Percentiles rank a stretch among this genome's conserved stretches.
Conservation (phyloP, 2,113 vertebrate genomes). For the Gila orcuttii region DNA sequence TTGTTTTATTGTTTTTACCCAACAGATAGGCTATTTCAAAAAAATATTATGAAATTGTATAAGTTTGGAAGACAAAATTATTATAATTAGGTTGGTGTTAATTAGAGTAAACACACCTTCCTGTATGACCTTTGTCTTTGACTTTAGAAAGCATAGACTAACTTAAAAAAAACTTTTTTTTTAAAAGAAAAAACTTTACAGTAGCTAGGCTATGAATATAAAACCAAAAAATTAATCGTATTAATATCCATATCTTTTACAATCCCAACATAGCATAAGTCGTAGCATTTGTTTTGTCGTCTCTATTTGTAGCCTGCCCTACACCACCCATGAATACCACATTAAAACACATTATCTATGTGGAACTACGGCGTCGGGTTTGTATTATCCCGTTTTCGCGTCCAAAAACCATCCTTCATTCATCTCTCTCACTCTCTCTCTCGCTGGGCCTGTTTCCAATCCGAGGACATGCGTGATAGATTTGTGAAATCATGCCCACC, state of each 20-base stretch:
- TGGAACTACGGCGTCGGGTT: constrained; percentile 35
- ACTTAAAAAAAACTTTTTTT: too few species aligned
- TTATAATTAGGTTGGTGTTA: too few species aligned
- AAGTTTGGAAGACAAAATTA: too few species aligned
- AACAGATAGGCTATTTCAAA: not conserved
- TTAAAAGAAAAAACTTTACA: too few species aligned
- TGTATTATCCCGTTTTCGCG: constrained; percentile 56
- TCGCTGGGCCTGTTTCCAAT: constrained; percentile 75
- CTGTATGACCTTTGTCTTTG: not conserved
- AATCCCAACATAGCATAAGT: not conserved
- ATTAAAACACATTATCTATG: constrained; percentile 45
- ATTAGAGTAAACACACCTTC: not conserved
- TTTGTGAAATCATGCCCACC: constrained; percentile 79
- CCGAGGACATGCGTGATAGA: constrained; percentile 76
- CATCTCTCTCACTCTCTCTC: constrained; percentile 52
- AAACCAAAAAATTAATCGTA: not conserved
- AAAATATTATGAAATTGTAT: not conserved
- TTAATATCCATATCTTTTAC: not conserved
- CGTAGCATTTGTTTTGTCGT: not conserved
- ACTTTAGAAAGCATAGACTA: not conserved
- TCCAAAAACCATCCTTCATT: constrained; percentile 68
- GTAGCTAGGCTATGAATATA: not conserved
- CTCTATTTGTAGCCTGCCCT: not conserved
- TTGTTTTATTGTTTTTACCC: not conserved
- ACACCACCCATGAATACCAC: constrained; percentile 3